Evolutionary conservation across 2,888 invertebrate genomes (phyloP), one percentile per base, ranked within the genome.

Genomic region (Amblyjoppa proteus): DNA sequence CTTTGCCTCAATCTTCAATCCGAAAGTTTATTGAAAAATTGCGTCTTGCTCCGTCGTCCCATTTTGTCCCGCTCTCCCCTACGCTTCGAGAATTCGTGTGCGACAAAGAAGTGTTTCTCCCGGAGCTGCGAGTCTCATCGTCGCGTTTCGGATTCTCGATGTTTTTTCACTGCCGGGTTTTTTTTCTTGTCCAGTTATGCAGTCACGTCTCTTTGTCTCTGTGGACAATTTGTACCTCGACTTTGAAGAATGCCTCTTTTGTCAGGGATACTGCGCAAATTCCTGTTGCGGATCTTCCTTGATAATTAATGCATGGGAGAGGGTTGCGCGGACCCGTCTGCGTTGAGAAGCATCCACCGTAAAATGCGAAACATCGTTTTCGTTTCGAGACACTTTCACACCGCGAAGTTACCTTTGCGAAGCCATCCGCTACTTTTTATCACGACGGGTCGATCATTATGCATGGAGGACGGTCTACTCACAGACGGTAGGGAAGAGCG

Each of bases 221-320:
- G 58, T 28, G 58, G n/a, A 25, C 34, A 25, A 56, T 70, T n/a
- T 51, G 41, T 34, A 20, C n/a, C 25, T 20, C 58, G 56, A 25
- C 73, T 73, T 58, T 73, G 58, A 41, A 58, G 38, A 58, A 56
- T 58, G 38, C 20, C 20, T 41, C 41, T 25, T 56, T 41, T 53
- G 71, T 20, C 58, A 58, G 58, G 20, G 5, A 20, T 13, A 53
- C 53, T 38, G 20, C 53, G 9, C 6, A 9, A 53, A 53, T 34
- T 58, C 58, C 58, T 13, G 58, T 58, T 58, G 58, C 58, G 25
- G 28, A 11, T 5, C 58, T 58, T 3, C 28, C 25, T 58, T 28
- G 25, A 58, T 58, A 28, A 58, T 58, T 28, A 28, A 58, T 11
- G 28, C 25, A 58, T 20, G 28, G 58, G 58, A 58, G 11, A 25